Evolutionary conservation across 2,888 invertebrate genomes (phyloP).

Genomic region (Drosophila aldrichi): DNA sequence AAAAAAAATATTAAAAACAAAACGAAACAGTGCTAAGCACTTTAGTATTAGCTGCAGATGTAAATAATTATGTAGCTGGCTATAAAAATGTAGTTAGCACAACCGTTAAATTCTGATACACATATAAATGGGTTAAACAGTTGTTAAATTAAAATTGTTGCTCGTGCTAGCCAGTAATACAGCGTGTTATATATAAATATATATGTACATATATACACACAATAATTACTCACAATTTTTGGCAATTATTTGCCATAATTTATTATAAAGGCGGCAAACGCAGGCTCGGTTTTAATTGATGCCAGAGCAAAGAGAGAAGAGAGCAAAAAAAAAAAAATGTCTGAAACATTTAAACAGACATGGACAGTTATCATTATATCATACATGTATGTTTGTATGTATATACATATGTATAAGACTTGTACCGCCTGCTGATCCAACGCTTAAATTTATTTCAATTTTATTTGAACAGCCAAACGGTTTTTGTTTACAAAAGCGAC

Average conservation of each 20-base stretch:
- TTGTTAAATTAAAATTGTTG: background rate
- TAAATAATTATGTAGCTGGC: background rate
- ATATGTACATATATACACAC: background rate
- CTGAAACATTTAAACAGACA: background rate
- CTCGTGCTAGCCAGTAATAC: background rate
- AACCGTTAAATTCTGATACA: conserved; percentile 9
- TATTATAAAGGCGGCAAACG: conserved; percentile 15
- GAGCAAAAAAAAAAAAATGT: background rate
- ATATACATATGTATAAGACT: background rate
- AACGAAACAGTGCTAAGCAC: background rate
- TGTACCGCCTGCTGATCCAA: conserved; percentile 6
- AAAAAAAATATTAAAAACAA: background rate
- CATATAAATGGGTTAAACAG: conserved; percentile 10
- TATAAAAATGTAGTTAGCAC: conserved; percentile 10
- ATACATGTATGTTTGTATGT: background rate
- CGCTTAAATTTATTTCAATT: conserved; percentile 32
- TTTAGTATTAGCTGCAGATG: conserved; percentile 4
- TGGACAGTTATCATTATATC: background rate
- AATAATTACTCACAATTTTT: conserved; percentile 9
- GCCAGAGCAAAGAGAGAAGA: conserved; percentile 4
- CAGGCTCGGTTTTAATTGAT: conserved; percentile 21
- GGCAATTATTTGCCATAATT: conserved; percentile 26
- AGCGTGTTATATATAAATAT: background rate
- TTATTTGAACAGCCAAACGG: conserved; percentile 18
- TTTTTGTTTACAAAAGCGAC: conserved; percentile 45